phyloP scores from a whole-genome alignment of 2,888 invertebrate genomes.

The Sylvicola cinctus region DNA sequence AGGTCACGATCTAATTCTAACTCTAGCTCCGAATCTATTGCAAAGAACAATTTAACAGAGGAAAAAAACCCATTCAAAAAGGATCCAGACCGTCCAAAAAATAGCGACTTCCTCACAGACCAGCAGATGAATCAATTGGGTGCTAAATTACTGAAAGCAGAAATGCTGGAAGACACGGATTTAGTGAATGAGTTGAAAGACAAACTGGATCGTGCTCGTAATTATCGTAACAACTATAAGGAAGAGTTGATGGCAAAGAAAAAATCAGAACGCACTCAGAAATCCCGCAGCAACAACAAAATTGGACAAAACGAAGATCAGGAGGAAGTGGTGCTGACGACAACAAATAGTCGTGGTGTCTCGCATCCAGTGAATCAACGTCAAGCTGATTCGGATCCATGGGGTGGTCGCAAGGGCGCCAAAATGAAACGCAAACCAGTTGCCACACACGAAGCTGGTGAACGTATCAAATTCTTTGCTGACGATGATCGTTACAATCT shows the following conservation, averaged over 20 bases:
- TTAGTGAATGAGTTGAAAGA: conserved; percentile 47
- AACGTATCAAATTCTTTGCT: conserved; percentile 64
- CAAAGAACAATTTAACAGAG: background rate
- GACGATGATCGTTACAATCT: conserved; percentile 79
- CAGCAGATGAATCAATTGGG: conserved; percentile 78
- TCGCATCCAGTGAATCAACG: conserved; percentile 39
- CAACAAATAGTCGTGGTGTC: conserved; percentile 44
- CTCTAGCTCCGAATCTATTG: background rate
- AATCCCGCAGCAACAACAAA: conserved; percentile 7
- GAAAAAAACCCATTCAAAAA: conserved; percentile 2
- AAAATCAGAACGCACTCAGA: conserved; percentile 6
- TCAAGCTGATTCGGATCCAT: conserved; percentile 21
- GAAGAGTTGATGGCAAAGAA: conserved; percentile 17
- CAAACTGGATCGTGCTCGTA: conserved; percentile 51
- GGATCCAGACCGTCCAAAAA: conserved; percentile 1
- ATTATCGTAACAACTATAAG: conserved; percentile 17
- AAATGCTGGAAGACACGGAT: conserved; percentile 67
- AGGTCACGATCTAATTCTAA: background rate
- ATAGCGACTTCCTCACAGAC: conserved; percentile 35
- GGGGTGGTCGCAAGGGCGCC: conserved; percentile 2
- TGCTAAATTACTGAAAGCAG: conserved; percentile 82
- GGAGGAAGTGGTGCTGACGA: conserved; percentile 41
- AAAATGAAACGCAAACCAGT: conserved; percentile 24
- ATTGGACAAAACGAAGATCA: conserved; percentile 17
- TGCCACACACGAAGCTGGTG: conserved; percentile 50